phyloP scores from a whole-genome alignment of 2,113 vertebrate species.

The Canis aureus region DNA sequence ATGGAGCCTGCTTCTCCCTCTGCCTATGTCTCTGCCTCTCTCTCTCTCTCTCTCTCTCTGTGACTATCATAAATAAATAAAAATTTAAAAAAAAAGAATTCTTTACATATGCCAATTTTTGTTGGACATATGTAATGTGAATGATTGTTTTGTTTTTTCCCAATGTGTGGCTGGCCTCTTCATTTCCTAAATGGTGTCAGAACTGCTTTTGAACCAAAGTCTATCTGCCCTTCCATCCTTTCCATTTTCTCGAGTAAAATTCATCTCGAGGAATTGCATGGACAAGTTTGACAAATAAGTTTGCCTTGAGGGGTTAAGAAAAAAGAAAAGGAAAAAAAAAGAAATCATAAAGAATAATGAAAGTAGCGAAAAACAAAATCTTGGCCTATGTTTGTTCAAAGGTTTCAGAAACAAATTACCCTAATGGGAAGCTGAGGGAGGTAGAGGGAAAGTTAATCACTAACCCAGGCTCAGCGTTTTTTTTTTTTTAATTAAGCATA shows the following conservation, averaged over 20 bases:
- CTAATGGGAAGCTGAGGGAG: neutral
- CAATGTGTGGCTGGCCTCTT: neutral
- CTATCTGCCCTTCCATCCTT: neutral
- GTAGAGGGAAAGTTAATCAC: conserved; percentile 43
- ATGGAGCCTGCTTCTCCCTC: too few relatives aligned
- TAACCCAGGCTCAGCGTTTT: conserved; percentile 1
- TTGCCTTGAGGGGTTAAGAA: neutral
- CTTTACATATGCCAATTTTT: neutral
- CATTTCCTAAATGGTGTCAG: neutral
- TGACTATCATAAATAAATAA: too few relatives aligned
- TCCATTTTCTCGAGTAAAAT: neutral
- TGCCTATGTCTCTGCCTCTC: too few relatives aligned
- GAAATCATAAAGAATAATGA: neutral
- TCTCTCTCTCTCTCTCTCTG: too few relatives aligned
- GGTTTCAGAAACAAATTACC: conserved; percentile 38
- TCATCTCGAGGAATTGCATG: neutral
- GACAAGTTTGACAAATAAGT: neutral
- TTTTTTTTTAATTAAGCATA: conserved; percentile 55
- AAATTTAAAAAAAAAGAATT: neutral
- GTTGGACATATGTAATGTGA: neutral
- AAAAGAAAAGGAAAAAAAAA: neutral
- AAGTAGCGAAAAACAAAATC: conserved; percentile 10
- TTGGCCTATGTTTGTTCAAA: neutral
- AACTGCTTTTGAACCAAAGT: neutral
- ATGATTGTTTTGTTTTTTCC: neutral